Evolutionary conservation across 2,113 vertebrate genomes (phyloP), one percentile per base, ranked within the genome.

Genomic region (Parus major): DNA sequence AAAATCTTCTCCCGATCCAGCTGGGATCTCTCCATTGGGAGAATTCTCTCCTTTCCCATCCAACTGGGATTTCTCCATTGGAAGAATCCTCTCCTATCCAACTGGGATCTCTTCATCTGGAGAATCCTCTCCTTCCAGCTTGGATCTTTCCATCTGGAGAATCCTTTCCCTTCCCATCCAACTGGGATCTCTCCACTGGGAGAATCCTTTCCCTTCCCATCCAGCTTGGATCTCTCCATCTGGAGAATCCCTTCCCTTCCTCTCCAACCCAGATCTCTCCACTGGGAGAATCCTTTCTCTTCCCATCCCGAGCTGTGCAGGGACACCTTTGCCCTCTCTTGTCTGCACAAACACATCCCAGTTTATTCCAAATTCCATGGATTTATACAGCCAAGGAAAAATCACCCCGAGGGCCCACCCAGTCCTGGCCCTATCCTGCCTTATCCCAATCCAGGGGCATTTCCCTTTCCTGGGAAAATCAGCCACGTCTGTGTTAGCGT

Each of bases 291-390:
- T 42, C 12, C 39, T 7, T 11, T 33, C 8, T 7, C 36, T 5
- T 25, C 46, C 35, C 46, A 44, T 39, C 73, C 44, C 29, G 10
- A 59, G 60, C 42, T 1, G 0, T 2, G 12, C 14, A 2, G 42
- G n/a, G 66, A 8, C 7, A 12, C 29, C 79, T 79, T 0, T 39
- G 31, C 0, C 0, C 55, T 78, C 47, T 4, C 33, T 29, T 10
- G 52, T 22, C 24, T 4, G 2, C 36, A 5, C 36, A 9, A 3
- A 9, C 8, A 2, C 9, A 42, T 56, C 50, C 46, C 8, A 10
- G 16, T 5, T 68, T 17, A 24, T 29, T 8, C 41, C 49, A n/a
- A 55, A 31, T 23, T 15, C 65, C 10, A 2, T 0, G 41, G 29
- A 15, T 65, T 69, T 35, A 14, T 10, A 15, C 24, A 25, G 57